phyloP scores from a whole-genome alignment of 2,113 vertebrate genomes.

The Coturnix japonica region DNA sequence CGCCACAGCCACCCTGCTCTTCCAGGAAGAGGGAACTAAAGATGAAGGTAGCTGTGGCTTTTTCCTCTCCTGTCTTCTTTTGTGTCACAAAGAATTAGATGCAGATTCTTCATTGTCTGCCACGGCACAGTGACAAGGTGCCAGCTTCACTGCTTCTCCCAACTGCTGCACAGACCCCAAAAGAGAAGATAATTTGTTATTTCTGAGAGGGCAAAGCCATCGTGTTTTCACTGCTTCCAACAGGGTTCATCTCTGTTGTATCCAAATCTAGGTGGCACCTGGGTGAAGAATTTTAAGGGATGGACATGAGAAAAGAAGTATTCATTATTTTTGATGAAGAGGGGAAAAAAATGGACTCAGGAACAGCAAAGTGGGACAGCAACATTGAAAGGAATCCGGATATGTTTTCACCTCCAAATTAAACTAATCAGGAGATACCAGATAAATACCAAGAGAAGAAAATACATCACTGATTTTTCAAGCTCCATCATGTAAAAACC shows the following conservation, averaged over 20 bases:
- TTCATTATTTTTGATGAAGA: neutral
- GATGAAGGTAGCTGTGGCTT: neutral
- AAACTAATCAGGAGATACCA: neutral
- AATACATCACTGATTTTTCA: neutral
- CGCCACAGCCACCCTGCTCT: neutral
- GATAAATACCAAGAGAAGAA: neutral
- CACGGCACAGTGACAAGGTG: neutral
- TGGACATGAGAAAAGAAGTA: neutral
- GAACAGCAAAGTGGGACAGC: neutral
- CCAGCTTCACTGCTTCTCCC: conserved; percentile 36
- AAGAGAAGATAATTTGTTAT: neutral
- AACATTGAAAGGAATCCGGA: neutral
- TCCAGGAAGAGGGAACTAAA: neutral
- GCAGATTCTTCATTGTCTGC: neutral
- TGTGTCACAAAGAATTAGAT: conserved; percentile 21
- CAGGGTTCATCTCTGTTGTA: neutral
- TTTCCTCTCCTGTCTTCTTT: neutral
- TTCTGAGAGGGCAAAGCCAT: neutral
- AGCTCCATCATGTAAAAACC: neutral
- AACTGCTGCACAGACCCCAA: conserved; percentile 20
- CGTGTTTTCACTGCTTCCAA: neutral
- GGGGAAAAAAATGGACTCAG: neutral
- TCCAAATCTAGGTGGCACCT: neutral
- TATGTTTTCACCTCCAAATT: conserved; percentile 26
- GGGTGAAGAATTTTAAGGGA: conserved; percentile 16